Evolutionary conservation across 1,140 invertebrate genomes (phyloP), one percentile per base, ranked within the genome.

Genomic region (Halictus rubicundus): DNA sequence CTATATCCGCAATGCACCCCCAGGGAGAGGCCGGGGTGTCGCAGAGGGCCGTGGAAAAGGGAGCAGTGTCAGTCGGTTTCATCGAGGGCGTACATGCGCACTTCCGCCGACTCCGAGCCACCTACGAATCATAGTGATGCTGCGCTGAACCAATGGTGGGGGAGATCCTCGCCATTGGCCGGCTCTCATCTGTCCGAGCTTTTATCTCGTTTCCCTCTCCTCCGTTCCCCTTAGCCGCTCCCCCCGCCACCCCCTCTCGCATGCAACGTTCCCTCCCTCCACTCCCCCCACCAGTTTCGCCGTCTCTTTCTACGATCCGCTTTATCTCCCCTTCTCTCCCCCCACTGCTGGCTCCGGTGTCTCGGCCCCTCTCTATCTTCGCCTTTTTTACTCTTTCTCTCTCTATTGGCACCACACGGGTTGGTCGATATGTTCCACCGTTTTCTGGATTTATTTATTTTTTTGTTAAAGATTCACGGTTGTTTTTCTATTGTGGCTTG

Each of bases 41-140:
- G 69, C 65, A 66, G 84, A 75, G 78, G 71, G 63, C 74, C 69
- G 79, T 71, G 74, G 78, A 83, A 86, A 87, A 83, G 85, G 85
- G 85, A 86, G 77, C 84, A 87, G 84, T 86, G 85, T 83, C 77
- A 71, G 83, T 57, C 63, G 68, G 83, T 57, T 32, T 63, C 52
- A 70, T 77, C 75, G 82, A 83, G 81, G 84, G 78, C 74, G 85
- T 83, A 83, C 84, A 87, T 87, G 85, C 85, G 85, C 84, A 86
- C 76, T 87, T 87, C 78, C 78, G 80, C 72, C 71, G 59, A 68
- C 66, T 52, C 76, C 68, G 71, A 49, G 63, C 80, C 83, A 69
- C 83, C 85, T 85, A 86, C 85, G 80, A 86, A 85, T 80, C 76
- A 68, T 79, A 72, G 84, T 32, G 88, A 89, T 89, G 88, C 88